Evolutionary conservation across 1,140 invertebrate genomes (phyloP), one percentile per base, ranked within the genome.

Genomic region (Antheraea mylitta): DNA sequence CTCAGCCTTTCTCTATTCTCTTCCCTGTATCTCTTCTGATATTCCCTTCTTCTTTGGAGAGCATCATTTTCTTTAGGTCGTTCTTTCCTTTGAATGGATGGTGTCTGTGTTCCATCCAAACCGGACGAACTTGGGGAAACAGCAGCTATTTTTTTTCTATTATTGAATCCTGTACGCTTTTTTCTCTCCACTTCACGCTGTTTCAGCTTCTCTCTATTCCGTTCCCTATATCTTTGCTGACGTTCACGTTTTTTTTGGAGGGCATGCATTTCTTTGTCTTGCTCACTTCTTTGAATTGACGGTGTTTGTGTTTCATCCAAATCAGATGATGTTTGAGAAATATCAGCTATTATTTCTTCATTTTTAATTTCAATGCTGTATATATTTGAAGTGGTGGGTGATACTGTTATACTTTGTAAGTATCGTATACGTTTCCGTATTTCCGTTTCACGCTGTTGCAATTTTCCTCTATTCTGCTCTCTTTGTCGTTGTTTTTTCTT

Each of bases 391-490:
- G 72, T 72, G 22, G 68, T 71, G 42, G 68, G 65, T 65, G 48
- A 13, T 72, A 61, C 67, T 36, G 60, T 19, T 64, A 67, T 74
- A 69, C 68, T 68, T 72, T 72, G 67, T 70, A 53, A 66, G 69
- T 63, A 38, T 68, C 71, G 71, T 72, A 65, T 66, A 62, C 71
- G 69, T 70, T 68, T 42, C 62, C 75, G 74, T 71, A 72, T 77
- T 67, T 78, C 76, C 53, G 71, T 69, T 72, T 78, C 71, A 66
- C 73, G 73, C 18, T 72, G 67, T 45, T 75, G 75, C 66, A 78
- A 67, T 72, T 76, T 79, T 8, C 72, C 72, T 73, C 73, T 77
- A 67, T 75, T 80, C 73, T 70, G 72, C 69, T 76, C 73, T 36
- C 73, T 75, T 70, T 77, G 73, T 74, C 69, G 61, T 70, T 71